phyloP scores from a whole-genome alignment of 2,797 vertebrate genomes.

The Emys orbicularis region DNA sequence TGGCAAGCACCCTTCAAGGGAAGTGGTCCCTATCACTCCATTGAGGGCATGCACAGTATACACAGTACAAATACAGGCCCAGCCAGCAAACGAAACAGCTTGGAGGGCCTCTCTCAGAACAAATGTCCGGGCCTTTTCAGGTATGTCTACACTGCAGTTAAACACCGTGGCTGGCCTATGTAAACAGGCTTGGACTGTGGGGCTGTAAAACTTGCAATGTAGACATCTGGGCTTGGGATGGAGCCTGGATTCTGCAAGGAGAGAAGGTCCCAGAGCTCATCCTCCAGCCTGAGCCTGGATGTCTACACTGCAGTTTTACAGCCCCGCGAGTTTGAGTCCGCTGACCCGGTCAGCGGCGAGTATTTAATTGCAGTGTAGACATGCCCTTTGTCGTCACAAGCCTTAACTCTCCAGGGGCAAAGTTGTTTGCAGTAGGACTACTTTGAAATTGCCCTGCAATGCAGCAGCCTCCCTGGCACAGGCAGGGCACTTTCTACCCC shows the following conservation, averaged over 20 bases:
- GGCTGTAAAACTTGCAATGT: neutral
- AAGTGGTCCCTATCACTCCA: neutral
- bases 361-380: neutral
- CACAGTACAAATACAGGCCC: neutral
- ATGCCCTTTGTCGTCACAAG: neutral
- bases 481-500: neutral
- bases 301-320: neutral
- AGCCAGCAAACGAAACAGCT: neutral
- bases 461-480: neutral
- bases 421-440: neutral
- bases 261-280: neutral
- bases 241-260: neutral
- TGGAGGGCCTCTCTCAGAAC: neutral
- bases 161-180: neutral
- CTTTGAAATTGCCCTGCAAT: conserved; percentile 22
- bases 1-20: neutral
- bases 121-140: neutral
- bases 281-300: neutral
- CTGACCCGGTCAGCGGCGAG: neutral
- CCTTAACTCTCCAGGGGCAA: neutral
- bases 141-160: neutral
- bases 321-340: neutral
- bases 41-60: neutral
- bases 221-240: neutral
- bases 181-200: no score